Evolutionary conservation across 2,797 vertebrate genomes (phyloP).

Genomic region (Melanotaenia nigrans): DNA sequence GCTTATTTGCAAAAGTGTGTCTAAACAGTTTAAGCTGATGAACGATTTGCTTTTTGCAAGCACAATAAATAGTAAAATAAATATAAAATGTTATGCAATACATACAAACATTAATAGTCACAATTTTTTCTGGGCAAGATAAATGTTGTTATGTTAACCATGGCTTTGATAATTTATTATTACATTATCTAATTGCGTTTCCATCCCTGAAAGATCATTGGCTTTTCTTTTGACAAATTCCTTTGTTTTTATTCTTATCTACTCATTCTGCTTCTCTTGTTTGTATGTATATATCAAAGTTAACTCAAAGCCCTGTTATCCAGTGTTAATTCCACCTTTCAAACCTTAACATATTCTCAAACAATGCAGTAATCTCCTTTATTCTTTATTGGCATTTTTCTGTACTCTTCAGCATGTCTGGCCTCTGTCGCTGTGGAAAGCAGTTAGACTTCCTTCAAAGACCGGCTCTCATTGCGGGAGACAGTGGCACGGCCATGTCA

Average conservation of each 20-base stretch:
- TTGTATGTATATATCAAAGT: not conserved
- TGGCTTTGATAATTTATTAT: not conserved
- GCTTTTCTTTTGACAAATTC: not conserved
- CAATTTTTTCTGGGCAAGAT: not conserved
- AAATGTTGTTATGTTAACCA: not conserved
- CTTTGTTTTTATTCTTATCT: not conserved
- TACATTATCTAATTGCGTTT: not conserved
- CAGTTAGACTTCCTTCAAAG: slow-evolving; percentile 71
- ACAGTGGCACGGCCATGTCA: slow-evolving; percentile 76
- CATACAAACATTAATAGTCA: not conserved
- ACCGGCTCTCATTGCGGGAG: slow-evolving; percentile 58
- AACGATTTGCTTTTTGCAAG: not conserved
- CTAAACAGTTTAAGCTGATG: slow-evolving; percentile 22
- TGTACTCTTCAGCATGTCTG: slow-evolving; percentile 58
- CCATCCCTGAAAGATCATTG: not conserved
- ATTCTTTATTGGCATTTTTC: slow-evolving; percentile 36
- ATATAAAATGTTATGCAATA: not conserved
- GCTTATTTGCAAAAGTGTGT: slow-evolving; percentile 10
- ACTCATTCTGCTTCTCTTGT: not conserved
- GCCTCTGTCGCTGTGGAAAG: slow-evolving; percentile 48
- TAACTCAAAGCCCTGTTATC: not conserved
- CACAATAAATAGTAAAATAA: not conserved
- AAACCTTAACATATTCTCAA: not conserved
- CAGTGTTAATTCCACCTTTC: not conserved
- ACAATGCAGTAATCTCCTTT: slow-evolving; percentile 5